These are phyloP conservation scores for Trypoxylus dichotomus DNA, from an alignment of 1,140 invertebrate species.

Conservation along the genomic window DNA sequence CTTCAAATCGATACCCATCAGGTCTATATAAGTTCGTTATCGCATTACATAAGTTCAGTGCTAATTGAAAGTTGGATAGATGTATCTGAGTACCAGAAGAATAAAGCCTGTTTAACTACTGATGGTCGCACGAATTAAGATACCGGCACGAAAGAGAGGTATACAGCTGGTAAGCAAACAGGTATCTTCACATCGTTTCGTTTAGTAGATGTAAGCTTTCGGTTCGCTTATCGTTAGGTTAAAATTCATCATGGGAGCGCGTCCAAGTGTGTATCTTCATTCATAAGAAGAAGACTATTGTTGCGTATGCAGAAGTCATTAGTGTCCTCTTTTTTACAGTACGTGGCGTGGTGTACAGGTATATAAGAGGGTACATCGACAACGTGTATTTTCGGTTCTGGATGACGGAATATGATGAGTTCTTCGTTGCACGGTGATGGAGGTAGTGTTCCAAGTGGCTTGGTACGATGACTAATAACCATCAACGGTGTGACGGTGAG, in stretches of 20 bases:
- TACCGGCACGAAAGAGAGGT: background rate
- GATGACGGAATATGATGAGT: conserved; percentile 23
- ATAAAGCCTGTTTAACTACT: conserved; percentile 1
- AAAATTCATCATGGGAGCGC: background rate
- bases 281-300: background rate
- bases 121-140: background rate
- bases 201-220: background rate
- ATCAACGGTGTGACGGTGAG: conserved; percentile 48
- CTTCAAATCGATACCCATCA: background rate
- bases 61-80: background rate
- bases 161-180: conserved; percentile 10
- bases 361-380: background rate
- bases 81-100: background rate
- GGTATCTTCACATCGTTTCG: background rate
- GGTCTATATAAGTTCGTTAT: background rate
- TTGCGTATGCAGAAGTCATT: conserved; percentile 13
- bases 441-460: conserved; percentile 46
- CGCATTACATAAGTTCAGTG: background rate
- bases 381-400: conserved; percentile 16
- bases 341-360: background rate
- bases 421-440: background rate
- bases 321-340: background rate
- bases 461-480: conserved; percentile 52
- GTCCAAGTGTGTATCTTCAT: background rate
- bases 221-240: background rate